Percentiles rank a stretch among this genome's conserved stretches.
Conservation (phyloP, 1,140 invertebrate genomes). For the Aphelenchoides fujianensis region DNA sequence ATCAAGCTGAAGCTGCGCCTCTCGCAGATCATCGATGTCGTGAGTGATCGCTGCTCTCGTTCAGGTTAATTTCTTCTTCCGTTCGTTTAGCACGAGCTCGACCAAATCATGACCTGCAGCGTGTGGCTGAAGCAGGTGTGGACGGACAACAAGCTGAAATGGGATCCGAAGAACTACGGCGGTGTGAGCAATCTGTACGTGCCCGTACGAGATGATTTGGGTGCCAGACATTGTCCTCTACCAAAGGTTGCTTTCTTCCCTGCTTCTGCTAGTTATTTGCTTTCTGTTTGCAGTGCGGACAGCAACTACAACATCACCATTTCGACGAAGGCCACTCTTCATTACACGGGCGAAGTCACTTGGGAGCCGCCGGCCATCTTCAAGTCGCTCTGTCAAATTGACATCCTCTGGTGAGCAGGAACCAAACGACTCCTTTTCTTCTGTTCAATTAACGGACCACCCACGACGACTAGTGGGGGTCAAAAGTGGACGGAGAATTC, state of each 20-base stretch:
- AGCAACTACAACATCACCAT: slow-evolving; percentile 68
- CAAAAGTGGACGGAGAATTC: too few species aligned
- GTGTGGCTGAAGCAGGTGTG: slow-evolving; percentile 89
- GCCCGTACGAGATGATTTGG: slow-evolving; percentile 69
- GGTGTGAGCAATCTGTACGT: slow-evolving; percentile 48
- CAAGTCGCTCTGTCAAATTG: slow-evolving; percentile 89
- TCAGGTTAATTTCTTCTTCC: slow-evolving; percentile 6
- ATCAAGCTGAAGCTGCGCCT: slow-evolving; percentile 85
- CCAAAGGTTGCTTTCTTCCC: slow-evolving; percentile 26
- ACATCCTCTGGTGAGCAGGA: slow-evolving; percentile 74
- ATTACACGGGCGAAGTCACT: slow-evolving; percentile 81
- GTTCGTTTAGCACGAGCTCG: slow-evolving; percentile 78
- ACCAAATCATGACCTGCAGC: slow-evolving; percentile 90
- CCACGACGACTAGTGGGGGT: too few species aligned
- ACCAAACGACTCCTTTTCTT: neutral
- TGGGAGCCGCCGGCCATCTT: slow-evolving; percentile 98
- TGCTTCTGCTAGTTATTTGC: neutral
- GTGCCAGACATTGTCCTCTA: slow-evolving; percentile 73
- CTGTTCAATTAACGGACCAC: too few species aligned
- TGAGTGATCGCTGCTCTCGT: slow-evolving; percentile 65
- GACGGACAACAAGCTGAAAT: slow-evolving; percentile 92
- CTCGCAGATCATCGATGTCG: slow-evolving; percentile 90
- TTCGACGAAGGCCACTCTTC: slow-evolving; percentile 66
- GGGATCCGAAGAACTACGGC: slow-evolving; percentile 69
- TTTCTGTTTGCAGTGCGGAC: slow-evolving; percentile 64